Evolutionary conservation across 37 sponge, comb jelly and placozoan genomes (phyloP).

Genomic region (Ephydatia muelleri): DNA sequence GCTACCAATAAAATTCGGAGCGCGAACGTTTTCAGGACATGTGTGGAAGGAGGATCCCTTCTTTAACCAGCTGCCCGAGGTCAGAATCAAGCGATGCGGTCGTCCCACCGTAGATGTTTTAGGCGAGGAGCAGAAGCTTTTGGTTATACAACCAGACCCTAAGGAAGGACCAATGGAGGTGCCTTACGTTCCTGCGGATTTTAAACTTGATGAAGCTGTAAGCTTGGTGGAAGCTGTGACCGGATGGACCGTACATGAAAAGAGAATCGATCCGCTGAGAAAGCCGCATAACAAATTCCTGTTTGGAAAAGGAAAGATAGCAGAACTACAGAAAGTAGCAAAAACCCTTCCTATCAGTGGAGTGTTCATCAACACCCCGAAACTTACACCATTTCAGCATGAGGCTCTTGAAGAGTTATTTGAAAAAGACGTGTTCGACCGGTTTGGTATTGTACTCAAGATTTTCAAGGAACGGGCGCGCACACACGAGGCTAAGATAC

Average conservation of each 20-base stretch:
- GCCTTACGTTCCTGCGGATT: conserved; percentile 33
- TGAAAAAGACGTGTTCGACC: conserved; percentile 40
- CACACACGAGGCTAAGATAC: conserved; percentile 66
- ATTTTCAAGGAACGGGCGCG: conserved; percentile 68
- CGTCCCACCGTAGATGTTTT: background rate
- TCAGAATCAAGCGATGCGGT: background rate
- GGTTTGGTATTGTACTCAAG: conserved; percentile 57
- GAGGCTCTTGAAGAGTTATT: conserved; percentile 25
- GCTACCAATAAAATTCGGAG: background rate
- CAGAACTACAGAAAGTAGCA: conserved; percentile 22
- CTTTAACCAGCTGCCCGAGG: background rate
- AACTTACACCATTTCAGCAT: conserved; percentile 51
- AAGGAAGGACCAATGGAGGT: conserved; percentile 35
- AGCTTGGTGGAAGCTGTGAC: conserved; percentile 44
- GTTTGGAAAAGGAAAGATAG: conserved; percentile 53
- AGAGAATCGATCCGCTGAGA: conserved; percentile 27
- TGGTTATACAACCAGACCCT: conserved; percentile 57
- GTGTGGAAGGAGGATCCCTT: background rate
- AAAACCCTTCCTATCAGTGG: conserved; percentile 1
- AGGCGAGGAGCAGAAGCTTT: conserved; percentile 19
- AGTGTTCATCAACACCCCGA: conserved; percentile 51
- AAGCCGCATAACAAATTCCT: conserved; percentile 23
- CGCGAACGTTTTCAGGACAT: background rate
- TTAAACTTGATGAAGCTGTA: conserved; percentile 55
- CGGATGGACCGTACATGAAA: conserved; percentile 30